Conservation (phyloP, 30 jellyfish, hydroid and myxozoan species). For the Morbakka virulenta region DNA sequence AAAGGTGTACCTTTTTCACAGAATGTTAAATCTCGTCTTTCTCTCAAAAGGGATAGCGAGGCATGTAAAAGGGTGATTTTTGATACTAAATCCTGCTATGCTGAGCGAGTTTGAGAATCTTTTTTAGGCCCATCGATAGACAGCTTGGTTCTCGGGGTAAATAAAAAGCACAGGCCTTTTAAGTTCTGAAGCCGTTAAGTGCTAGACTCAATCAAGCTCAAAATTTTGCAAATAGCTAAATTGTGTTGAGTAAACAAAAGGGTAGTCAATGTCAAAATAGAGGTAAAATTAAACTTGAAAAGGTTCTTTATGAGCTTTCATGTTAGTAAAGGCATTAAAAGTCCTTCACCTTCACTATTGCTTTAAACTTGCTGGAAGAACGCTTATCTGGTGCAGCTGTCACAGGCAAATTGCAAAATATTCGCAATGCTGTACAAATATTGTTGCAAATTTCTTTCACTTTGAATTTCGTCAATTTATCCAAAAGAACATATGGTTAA, state of each 20-base stretch:
- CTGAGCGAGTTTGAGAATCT: no score
- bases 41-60: no score
- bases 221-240: background rate
- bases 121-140: no score
- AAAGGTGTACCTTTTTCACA: no score
- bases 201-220: background rate
- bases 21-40: no score
- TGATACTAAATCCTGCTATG: no score
- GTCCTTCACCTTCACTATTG: conserved; percentile 17
- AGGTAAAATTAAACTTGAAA: background rate
- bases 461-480: conserved; percentile 13
- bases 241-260: background rate
- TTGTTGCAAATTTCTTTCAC: conserved; percentile 42
- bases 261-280: background rate
- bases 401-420: conserved; percentile 53
- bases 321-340: background rate
- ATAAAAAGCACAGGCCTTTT: no score
- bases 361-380: conserved; percentile 44
- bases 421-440: conserved; percentile 53
- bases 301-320: background rate
- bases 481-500: conserved; percentile 28
- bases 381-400: conserved; percentile 66
- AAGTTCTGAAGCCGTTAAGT: no score
- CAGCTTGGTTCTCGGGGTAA: no score
- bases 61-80: no score